Base-by-base conservation (phyloP, 1,140 invertebrate species). In the Subanguina moxae region DNA sequence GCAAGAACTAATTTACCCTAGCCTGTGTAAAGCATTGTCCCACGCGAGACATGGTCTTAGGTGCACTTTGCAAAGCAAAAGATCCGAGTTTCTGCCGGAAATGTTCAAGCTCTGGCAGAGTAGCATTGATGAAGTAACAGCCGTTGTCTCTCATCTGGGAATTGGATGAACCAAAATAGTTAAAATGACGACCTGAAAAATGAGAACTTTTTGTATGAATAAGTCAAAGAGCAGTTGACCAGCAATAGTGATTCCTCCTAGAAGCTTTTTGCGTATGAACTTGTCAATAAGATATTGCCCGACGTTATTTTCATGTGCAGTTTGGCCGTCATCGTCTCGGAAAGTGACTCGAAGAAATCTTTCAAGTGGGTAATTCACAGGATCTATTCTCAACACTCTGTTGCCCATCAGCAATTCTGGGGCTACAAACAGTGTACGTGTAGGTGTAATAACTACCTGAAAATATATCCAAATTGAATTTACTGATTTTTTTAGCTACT, bases 11-110 rank as follows among this genome's bases (percentile, higher is more conserved):
- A 17, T 8, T 76, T 30, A 76, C 74, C 25, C 48, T 48, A 45
- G 74, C 65, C 59, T 79, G 72, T 38, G 76, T 76, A 23, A 78
- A 78, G 46, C 72, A 78, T 46, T 76, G 76, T 11, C 74, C 76
- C 19, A 76, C n/a, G 7, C 74, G 73, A 57, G 74, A 80, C 76
- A 78, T 78, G 66, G 70, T 68, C 64, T 76, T 76, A 11, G 74
- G 72, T 0, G 62, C 76, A 58, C 65, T 71, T 57, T 78, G 70
- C 3, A 64, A 32, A 74, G 65, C 28, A 78, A 76, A 1, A 63
- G 57, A 28, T 52, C n/a, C 48, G 8, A 21, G 48, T 52, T 21
- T 1, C 3, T n/a, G 15, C 13, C 73, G 73, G 21, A 76, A 74
- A 23, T 64, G 30, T 17, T 68, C 59, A 27, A 73, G 75, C 45